phyloP scores from a whole-genome alignment of 2,888 invertebrate species.

The Blastobasis adustella region DNA sequence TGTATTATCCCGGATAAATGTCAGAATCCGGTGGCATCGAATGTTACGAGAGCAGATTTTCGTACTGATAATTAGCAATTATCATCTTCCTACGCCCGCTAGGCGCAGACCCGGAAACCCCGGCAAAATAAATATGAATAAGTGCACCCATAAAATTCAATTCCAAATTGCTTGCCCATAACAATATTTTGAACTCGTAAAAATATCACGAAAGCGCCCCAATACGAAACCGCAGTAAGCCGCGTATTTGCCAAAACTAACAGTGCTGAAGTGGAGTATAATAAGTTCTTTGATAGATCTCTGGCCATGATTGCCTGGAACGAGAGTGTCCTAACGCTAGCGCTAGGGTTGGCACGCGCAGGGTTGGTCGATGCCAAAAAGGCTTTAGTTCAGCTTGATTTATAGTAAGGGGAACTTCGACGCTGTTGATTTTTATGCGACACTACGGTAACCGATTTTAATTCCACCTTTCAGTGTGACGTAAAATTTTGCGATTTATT shows the following conservation, averaged over 20 bases:
- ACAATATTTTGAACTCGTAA: neutral
- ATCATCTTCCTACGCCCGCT: no score
- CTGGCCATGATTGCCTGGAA: slow-evolving; percentile 28
- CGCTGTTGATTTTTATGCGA: neutral
- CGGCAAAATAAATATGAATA: no score
- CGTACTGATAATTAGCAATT: no score
- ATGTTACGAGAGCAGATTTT: no score
- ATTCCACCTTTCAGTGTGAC: neutral
- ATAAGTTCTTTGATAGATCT: slow-evolving; percentile 35
- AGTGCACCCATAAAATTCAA: neutral
- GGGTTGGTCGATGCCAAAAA: slow-evolving; percentile 18
- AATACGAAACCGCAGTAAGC: neutral
- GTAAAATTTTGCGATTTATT: no score
- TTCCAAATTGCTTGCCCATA: neutral
- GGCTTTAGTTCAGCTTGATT: slow-evolving; percentile 12
- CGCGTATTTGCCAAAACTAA: neutral
- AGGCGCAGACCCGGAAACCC: no score
- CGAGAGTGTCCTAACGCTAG: slow-evolving; percentile 17
- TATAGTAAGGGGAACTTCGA: neutral
- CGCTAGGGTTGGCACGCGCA: slow-evolving; percentile 23
- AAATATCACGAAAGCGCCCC: neutral
- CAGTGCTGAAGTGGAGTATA: slow-evolving; percentile 7
- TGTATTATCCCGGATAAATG: no score
- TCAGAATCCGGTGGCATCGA: no score
- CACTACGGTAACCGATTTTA: neutral